These are phyloP conservation scores for Drosophila quadrilineata DNA, from an alignment of 1,140 invertebrate genomes.

Conservation along the genomic window DNA sequence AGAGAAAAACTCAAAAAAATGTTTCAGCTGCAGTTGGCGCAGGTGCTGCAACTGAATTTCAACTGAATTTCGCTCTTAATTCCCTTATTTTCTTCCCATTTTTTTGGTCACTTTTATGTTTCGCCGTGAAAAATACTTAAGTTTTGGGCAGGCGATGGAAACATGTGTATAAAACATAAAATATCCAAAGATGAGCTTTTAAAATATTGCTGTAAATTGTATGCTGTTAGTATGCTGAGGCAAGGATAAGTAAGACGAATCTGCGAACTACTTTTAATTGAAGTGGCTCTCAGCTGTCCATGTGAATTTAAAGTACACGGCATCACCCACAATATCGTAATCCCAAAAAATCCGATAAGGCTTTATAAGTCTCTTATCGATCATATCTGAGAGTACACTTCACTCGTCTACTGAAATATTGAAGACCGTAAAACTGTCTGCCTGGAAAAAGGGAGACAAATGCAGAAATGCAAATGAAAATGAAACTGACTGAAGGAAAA, in stretches of 20 bases:
- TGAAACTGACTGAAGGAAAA: too few species aligned
- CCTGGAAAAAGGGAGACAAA: too few species aligned
- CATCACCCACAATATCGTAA: too few species aligned
- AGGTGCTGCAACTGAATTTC: slow-evolving; percentile 39
- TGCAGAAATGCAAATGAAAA: slow-evolving; percentile 1
- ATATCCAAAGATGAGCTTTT: slow-evolving; percentile 63
- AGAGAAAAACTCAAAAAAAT: slow-evolving; percentile 43
- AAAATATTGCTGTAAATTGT: slow-evolving; percentile 68
- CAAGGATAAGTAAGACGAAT: not conserved
- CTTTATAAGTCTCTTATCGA: too few species aligned
- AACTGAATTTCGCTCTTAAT: slow-evolving; percentile 21
- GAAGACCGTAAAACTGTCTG: too few species aligned
- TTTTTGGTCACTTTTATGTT: too few species aligned
- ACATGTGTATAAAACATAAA: slow-evolving; percentile 51
- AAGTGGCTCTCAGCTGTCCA: slow-evolving; percentile 16
- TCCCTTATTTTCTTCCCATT: not conserved
- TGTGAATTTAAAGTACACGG: too few species aligned
- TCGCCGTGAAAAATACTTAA: slow-evolving; percentile 29
- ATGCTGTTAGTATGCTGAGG: not conserved
- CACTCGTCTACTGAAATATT: too few species aligned
- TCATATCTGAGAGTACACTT: too few species aligned
- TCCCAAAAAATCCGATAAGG: not conserved
- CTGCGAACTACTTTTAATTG: slow-evolving; percentile 43
- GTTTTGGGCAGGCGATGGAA: slow-evolving; percentile 51
- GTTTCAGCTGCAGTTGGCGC: slow-evolving; percentile 62